phyloP scores from a whole-genome alignment of 1,140 invertebrate species.

The Caenorhabditis brenneri region DNA sequence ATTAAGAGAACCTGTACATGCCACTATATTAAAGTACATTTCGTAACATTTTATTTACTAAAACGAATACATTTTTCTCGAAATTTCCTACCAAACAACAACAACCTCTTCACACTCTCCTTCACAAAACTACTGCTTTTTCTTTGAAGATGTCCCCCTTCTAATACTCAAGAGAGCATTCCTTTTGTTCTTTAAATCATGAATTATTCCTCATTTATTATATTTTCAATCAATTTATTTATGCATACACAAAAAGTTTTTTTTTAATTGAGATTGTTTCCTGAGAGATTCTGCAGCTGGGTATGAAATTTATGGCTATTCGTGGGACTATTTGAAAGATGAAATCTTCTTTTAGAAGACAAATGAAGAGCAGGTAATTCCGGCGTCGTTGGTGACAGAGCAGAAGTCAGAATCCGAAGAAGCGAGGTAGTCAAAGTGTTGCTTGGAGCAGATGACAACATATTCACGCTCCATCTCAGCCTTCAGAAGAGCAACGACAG shows the following conservation, averaged over 20 bases:
- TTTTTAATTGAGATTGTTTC: neutral
- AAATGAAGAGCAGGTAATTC: constrained; percentile 29
- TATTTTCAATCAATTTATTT: neutral
- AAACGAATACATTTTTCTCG: too few relatives aligned
- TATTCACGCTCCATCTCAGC: constrained; percentile 10
- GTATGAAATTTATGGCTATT: neutral
- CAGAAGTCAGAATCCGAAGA: constrained; percentile 29
- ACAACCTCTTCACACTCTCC: neutral
- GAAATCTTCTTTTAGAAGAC: neutral
- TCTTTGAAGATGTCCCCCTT: too few relatives aligned
- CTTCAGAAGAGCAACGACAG: constrained; percentile 6
- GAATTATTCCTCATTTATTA: neutral
- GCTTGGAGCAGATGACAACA: constrained; percentile 33
- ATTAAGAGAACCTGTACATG: too few relatives aligned
- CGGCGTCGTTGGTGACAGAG: neutral
- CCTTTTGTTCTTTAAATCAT: neutral
- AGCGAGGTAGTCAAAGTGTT: constrained; percentile 17
- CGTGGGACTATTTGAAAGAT: neutral
- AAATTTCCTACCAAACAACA: too few relatives aligned
- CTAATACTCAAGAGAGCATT: too few relatives aligned
- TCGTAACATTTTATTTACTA: too few relatives aligned
- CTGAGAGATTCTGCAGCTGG: neutral
- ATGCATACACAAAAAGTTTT: neutral
- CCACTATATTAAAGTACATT: too few relatives aligned
- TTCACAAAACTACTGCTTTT: neutral